phyloP scores from a whole-genome alignment of 2,113 vertebrate species.

The Pelecanoides urinatrix region DNA sequence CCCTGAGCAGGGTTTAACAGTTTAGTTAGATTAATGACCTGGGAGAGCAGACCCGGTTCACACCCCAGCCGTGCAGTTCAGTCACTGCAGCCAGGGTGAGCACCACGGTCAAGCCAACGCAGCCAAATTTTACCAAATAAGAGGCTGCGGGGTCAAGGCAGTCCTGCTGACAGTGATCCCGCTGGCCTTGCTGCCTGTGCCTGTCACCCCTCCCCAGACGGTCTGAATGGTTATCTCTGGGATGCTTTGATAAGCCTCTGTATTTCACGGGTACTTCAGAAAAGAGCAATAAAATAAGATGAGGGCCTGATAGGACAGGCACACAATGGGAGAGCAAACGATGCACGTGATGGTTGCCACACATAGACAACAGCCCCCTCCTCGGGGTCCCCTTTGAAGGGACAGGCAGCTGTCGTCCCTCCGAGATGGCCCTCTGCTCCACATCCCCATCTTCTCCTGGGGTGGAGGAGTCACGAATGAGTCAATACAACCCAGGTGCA shows the following conservation, averaged over 20 bases:
- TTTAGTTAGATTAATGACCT: neutral
- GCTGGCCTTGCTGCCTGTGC: accelerated
- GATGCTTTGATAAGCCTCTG: neutral
- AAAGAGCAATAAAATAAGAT: neutral
- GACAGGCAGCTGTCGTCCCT: neutral
- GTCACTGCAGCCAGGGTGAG: neutral
- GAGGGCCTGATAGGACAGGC: neutral
- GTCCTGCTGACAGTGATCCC: accelerated
- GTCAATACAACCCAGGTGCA: accelerated
- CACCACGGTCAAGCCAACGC: accelerated
- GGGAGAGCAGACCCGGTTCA: accelerated
- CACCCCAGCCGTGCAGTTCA: accelerated
- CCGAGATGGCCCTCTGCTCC: neutral
- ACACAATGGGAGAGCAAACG: neutral
- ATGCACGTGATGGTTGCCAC: accelerated
- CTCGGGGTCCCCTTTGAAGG: neutral
- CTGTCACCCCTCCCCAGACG: accelerated
- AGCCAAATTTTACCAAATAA: neutral
- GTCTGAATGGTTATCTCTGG: neutral
- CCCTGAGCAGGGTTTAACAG: neutral
- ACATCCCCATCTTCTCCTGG: accelerated
- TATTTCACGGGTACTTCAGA: neutral
- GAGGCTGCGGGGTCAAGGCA: neutral
- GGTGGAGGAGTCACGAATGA: neutral
- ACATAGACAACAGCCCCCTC: neutral